phyloP scores from a whole-genome alignment of 1,140 invertebrate species.

The Meloidogyne floridensis region DNA sequence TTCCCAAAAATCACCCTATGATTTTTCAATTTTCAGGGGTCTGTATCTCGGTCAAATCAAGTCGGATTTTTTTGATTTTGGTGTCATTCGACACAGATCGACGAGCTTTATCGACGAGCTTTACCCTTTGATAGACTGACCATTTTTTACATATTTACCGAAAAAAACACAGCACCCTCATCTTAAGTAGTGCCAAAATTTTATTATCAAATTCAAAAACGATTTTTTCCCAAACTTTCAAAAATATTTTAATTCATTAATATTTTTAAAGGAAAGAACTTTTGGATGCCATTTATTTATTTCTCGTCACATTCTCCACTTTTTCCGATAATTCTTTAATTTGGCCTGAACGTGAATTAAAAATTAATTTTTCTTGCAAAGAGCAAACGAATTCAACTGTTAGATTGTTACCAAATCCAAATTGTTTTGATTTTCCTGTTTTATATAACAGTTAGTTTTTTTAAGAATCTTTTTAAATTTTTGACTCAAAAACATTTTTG shows the following conservation, averaged over 20 bases:
- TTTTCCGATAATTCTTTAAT: background rate
- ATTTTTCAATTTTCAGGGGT: too few species aligned
- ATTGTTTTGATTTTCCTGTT: slow-evolving; percentile 11
- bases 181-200: background rate
- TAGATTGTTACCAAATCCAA: background rate
- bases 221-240: background rate
- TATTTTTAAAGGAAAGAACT: slow-evolving; percentile 11
- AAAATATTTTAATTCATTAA: background rate
- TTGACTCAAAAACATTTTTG: too few species aligned
- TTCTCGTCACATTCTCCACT: background rate
- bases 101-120: too few species aligned
- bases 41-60: too few species aligned
- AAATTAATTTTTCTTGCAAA: slow-evolving; percentile 16
- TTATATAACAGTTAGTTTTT: background rate
- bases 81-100: too few species aligned
- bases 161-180: background rate
- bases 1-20: too few species aligned
- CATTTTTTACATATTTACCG: too few species aligned
- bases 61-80: too few species aligned
- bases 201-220: background rate
- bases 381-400: background rate
- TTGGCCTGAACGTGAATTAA: slow-evolving; percentile 20
- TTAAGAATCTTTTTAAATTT: background rate
- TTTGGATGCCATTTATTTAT: slow-evolving; percentile 8
- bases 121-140: too few species aligned